Base-by-base conservation (phyloP, 2,888 invertebrate genomes). In the Cistogaster globosa region DNA sequence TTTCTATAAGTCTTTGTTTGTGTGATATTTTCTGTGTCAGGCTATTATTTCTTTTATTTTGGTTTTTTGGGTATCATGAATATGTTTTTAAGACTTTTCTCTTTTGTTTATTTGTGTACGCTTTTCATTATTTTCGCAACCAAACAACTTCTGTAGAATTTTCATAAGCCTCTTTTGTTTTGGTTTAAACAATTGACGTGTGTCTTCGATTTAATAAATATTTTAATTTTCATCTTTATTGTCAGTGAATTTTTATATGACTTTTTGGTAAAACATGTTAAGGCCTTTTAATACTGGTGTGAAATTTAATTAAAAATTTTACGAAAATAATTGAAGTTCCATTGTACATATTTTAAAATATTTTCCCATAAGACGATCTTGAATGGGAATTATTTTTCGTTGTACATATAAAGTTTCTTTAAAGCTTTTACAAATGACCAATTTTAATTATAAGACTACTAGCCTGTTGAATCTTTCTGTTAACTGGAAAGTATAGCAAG, bases 11-110 rank as follows among this genome's bases (percentile, higher is more conserved):
- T 51, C 22, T 53, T 32, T 58, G 51, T 36, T 45, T 48, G 16
- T 71, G 26, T 42, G 20, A 0, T 6, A 14, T 26, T 74, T 26
- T 76, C 55, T 14, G 42, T 68, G 67, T 72, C 63, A 78, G 26
- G 45, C 68, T 67, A 71, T 72, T 20, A 11, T 14, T 55, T 68
- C 55, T 36, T 45, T 78, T 71, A 32, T 67, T 63, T 32, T 63
- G 2, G 57, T 67, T 63, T 69, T 32, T 63, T 0, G 57, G 84
- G 87, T 87, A 88, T 88, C 89, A 86, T 90, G 89, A 90, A 90
- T 91, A 89, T 89, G 86, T 87, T 86, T 88, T 89, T 88, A 88
- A 65, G 89, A 88, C 87, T 88, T 88, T 89, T 84, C 79, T 74
- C 87, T 81, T 87, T 83, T 75, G 6, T 67, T 63, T 51, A 16